Base-by-base conservation (phyloP, 1,140 invertebrate species). In the Anagrus nilaparvatae region DNA sequence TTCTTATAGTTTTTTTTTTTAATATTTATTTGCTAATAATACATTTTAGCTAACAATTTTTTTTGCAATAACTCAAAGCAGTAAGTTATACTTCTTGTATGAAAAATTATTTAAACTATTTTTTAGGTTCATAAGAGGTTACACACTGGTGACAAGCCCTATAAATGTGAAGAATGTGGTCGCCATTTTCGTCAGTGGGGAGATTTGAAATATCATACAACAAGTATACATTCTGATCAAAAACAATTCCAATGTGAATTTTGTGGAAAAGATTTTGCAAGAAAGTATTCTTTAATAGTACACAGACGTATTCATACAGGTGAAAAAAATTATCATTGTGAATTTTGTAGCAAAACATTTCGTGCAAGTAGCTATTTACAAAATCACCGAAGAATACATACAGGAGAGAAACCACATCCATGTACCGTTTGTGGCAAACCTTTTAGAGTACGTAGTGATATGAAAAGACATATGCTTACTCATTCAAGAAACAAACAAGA, bases 261-360 rank as follows among this genome's bases (percentile, higher is more conserved):
- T 55, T 94, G 89, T 58, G 85, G 82, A 17, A 91, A 92, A 62
- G 84, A 88, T 50, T 93, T 93, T 67, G 89, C 91, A 0, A 74
- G 93, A 13, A 87, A 92, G 47, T 95, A 96, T 57, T 94, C 91
- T 16, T 62, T 90, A n/a, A 87, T 84, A n/a, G 77, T 91, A 0
- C 92, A 95, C 58, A 71, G 87, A 1, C 70, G 87, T 27, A 91
- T 92, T 39, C 90, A 95, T 59, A 93, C 89, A 0, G 85, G 86
- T 6, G 89, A 94, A 55, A 75, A 81, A 21, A 91, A 91, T 62
- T 93, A 90, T 61, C 78, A 80, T 28, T 94, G 89, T 56, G 85
- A 89, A 53, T 87, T 77, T 54, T 94, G 86, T 58, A 75, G 71
- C 24, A 87, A 88, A 62, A 81, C 78, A 8, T 93, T 93, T 63